These are phyloP conservation scores for Apodemia mormo DNA, from an alignment of 2,888 invertebrate species.

Conservation along the genomic window DNA sequence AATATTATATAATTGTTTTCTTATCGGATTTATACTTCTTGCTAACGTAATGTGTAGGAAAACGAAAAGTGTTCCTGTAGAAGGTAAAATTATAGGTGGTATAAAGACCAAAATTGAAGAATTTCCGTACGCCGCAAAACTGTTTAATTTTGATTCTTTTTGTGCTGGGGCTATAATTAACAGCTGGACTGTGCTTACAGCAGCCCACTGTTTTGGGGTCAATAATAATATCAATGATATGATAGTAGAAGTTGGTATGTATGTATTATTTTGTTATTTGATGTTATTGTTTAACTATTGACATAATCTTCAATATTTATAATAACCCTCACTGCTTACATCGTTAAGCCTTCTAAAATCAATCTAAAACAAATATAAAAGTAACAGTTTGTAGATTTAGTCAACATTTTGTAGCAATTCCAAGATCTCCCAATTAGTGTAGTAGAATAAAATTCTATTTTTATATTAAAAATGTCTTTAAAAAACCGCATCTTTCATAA, in stretches of 20 bases:
- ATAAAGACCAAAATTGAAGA: constrained; percentile 42
- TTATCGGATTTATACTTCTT: background rate
- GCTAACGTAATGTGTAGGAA: background rate
- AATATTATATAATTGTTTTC: background rate
- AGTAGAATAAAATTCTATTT: no score
- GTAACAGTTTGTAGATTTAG: no score
- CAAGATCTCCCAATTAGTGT: no score
- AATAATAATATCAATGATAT: constrained; percentile 50
- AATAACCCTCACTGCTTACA: no score
- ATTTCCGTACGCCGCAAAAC: constrained; percentile 53
- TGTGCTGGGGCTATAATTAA: constrained; percentile 60
- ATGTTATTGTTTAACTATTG: no score
- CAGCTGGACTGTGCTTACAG: constrained; percentile 56
- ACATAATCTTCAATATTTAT: no score
- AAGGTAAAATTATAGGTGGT: constrained; percentile 56
- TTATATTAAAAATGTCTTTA: no score
- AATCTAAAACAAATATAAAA: no score
- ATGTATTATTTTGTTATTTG: background rate
- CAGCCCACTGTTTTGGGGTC: constrained; percentile 60
- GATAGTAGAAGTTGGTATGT: constrained; percentile 56
- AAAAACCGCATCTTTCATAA: no score
- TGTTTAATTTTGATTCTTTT: constrained; percentile 54
- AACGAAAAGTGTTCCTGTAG: constrained; percentile 20
- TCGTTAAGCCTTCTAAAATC: no score
- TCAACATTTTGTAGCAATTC: no score